Base-by-base conservation (phyloP, 2,113 vertebrate genomes). In the Aspidoscelis tigris region DNA sequence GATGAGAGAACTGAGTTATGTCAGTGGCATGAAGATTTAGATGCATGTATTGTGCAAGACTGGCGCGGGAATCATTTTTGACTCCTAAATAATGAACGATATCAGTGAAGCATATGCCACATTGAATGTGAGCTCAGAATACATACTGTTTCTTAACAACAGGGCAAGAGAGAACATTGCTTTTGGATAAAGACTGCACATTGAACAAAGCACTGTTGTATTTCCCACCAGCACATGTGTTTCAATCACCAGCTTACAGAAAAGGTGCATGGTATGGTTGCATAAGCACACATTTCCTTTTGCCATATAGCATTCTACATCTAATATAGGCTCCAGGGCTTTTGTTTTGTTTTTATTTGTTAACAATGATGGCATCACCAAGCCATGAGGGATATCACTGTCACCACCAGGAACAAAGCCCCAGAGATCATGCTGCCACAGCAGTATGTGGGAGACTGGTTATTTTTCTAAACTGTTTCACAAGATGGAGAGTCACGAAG, bases 71-170 rank as follows among this genome's bases (percentile, higher is more conserved):
- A 43, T 21, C 21, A 3, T 77, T 33, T 77, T 9, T 70, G 47
- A 20, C 6, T 83, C n/a, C 6, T 0, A 1, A 77, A 84, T 43
- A 3, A 81, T 7, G 71, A 87, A 71, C 76, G 22, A 0, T 43
- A 44, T 7, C 2, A 55, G 0, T 47, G 0, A 3, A 84, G 50
- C 14, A 80, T 3, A 24, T 0, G 0, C 5, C 53, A 26, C 50
- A 43, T 5, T 16, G 73, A 78, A 81, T 53, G 11, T 2, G 0
- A 5, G 1, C 4, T 2, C 2, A 65, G 3, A 65, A 61, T 53
- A 43, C 41, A 71, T 2, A 39, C 3, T 81, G 83, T 3, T 81
- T 55, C 81, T 33, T 16, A 11, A 0, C 69, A 65, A 41, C 16
- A 41, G 43, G 0, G 1, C 73, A 76, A 83, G 72, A 77, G 75